Conservation (phyloP, 2,888 invertebrate species). For the Petrophora chlorosata region DNA sequence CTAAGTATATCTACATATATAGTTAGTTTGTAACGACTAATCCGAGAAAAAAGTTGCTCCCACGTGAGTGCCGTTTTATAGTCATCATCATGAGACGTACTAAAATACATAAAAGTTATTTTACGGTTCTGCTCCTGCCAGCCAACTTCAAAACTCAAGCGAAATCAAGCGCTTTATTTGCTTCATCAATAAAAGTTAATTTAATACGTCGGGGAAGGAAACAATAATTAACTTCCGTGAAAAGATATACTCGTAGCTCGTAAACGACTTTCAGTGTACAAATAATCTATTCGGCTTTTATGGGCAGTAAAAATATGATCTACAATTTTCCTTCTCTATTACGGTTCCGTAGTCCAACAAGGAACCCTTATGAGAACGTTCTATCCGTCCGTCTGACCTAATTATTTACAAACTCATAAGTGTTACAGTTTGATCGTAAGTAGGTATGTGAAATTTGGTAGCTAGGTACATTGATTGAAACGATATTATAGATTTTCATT, state of each 20-base stretch:
- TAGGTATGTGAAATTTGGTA: too few species aligned
- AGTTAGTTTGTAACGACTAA: too few species aligned
- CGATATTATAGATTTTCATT: too few species aligned
- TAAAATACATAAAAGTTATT: slow-evolving; percentile 1
- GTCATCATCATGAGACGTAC: too few species aligned
- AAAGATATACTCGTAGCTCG: slow-evolving; percentile 42
- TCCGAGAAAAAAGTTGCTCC: too few species aligned
- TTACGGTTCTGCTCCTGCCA: background rate
- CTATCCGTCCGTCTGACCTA: too few species aligned
- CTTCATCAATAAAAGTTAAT: slow-evolving; percentile 39
- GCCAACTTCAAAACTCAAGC: slow-evolving; percentile 22
- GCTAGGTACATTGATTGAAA: too few species aligned
- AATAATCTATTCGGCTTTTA: slow-evolving; percentile 51
- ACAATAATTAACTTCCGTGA: slow-evolving; percentile 49
- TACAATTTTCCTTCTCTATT: slow-evolving; percentile 38
- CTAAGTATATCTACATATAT: too few species aligned
- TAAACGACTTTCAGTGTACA: slow-evolving; percentile 49
- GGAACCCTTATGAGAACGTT: too few species aligned
- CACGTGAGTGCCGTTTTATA: too few species aligned
- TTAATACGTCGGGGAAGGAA: slow-evolving; percentile 47
- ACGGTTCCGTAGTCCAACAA: background rate
- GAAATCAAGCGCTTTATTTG: slow-evolving; percentile 36
- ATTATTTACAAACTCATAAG: too few species aligned
- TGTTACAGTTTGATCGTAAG: too few species aligned
- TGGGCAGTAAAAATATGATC: slow-evolving; percentile 48